These are phyloP conservation scores for Mus spicilegus DNA, from an alignment of 2,113 vertebrate species.

Conservation along the genomic window DNA sequence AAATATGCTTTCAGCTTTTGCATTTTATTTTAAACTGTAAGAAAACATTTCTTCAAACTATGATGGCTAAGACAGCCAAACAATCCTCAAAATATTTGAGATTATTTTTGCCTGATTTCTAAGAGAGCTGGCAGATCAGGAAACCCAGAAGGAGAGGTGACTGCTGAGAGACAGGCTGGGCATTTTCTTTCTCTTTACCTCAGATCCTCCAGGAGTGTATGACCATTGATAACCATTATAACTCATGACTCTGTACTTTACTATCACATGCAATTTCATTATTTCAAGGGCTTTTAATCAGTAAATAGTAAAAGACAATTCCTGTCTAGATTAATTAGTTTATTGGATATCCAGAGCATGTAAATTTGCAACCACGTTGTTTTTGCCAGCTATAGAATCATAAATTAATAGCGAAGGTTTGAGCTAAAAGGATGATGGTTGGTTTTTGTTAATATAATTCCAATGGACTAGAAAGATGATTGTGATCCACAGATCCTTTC, in stretches of 20 bases:
- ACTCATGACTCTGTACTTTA: slow-evolving; percentile 51
- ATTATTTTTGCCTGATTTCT: slow-evolving; percentile 23
- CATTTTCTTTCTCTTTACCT: slow-evolving; percentile 27
- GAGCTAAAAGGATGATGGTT: slow-evolving; percentile 48
- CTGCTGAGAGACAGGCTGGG: background rate
- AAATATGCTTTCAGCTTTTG: slow-evolving; percentile 49
- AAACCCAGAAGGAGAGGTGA: slow-evolving; percentile 11
- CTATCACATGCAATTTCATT: slow-evolving; percentile 66
- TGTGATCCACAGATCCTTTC: background rate
- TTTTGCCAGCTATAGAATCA: slow-evolving; percentile 72
- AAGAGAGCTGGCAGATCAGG: background rate
- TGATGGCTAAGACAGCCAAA: background rate
- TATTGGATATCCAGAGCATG: slow-evolving; percentile 75
- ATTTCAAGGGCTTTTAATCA: slow-evolving; percentile 76
- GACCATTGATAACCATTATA: slow-evolving; percentile 24
- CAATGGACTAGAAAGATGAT: slow-evolving; percentile 19
- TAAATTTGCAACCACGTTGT: slow-evolving; percentile 71
- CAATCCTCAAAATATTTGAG: slow-evolving; percentile 39
- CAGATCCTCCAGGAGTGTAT: slow-evolving; percentile 68
- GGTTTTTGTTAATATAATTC: slow-evolving; percentile 28
- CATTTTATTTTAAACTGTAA: slow-evolving; percentile 54
- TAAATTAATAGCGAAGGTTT: slow-evolving; percentile 71
- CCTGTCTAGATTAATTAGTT: slow-evolving; percentile 79
- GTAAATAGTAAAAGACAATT: slow-evolving; percentile 76
- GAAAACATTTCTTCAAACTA: slow-evolving; percentile 22